phyloP scores from a whole-genome alignment of 92 coral and sea anemone genomes.

The Zoanthus solanderi region DNA sequence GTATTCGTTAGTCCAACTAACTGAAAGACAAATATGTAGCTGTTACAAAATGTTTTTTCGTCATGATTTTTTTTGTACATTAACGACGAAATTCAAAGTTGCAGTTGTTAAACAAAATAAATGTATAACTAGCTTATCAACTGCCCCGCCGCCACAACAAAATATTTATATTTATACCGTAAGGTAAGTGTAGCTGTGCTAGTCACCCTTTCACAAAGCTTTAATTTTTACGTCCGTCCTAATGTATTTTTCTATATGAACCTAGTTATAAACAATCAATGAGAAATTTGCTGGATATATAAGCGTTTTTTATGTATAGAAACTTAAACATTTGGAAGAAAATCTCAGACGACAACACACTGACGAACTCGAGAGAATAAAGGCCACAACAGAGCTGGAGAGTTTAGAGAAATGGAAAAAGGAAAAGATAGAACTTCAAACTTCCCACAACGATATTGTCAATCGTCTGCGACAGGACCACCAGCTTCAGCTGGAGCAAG shows the following conservation, averaged over 20 bases:
- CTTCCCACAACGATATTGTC: conserved; percentile 71
- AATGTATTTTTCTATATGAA: no score
- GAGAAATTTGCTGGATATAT: not conserved
- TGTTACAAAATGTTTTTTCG: no score
- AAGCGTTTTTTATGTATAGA: conserved; percentile 46
- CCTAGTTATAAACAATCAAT: no score
- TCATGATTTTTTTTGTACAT: no score
- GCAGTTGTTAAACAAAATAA: no score
- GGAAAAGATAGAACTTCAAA: conserved; percentile 67
- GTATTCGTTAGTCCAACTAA: no score
- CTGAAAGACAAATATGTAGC: no score
- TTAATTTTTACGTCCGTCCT: no score
- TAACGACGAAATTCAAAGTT: no score
- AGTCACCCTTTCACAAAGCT: no score
- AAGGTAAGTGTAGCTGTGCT: not conserved
- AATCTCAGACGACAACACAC: conserved; percentile 83
- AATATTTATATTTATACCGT: not conserved
- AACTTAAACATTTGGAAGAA: conserved; percentile 73
- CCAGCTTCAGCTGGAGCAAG: conserved; percentile 81
- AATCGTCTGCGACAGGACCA: conserved; percentile 87
- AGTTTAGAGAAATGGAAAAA: conserved; percentile 66
- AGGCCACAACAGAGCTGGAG: conserved; percentile 63
- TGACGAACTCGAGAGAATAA: conserved; percentile 59
- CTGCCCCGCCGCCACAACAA: not conserved
- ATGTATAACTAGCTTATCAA: no score